Evolutionary conservation across 2,888 invertebrate species (phyloP).

Genomic region (Plagodis dolabraria): DNA sequence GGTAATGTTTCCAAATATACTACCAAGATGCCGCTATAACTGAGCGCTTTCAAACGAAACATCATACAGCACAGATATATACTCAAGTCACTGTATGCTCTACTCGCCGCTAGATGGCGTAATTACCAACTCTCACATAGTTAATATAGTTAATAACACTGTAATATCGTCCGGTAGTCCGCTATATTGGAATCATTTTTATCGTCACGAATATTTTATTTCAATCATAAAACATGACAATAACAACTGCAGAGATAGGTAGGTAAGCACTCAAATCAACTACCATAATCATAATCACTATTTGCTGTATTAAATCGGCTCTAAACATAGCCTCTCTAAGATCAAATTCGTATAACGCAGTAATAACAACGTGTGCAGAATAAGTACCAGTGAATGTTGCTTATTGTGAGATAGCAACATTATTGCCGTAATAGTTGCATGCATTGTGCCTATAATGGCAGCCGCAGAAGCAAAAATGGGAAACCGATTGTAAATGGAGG

Average conservation of each 20-base stretch:
- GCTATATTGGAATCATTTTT: not conserved
- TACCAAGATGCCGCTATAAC: too few species aligned
- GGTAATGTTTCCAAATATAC: too few species aligned
- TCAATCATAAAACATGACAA: not conserved
- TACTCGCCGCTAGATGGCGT: slow-evolving; percentile 44
- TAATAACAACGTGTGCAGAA: not conserved
- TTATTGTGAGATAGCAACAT: slow-evolving; percentile 11
- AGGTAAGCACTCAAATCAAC: too few species aligned
- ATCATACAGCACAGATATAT: too few species aligned
- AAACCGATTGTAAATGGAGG: not conserved
- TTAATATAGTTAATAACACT: too few species aligned
- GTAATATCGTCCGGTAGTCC: too few species aligned
- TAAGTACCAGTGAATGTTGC: slow-evolving; percentile 6
- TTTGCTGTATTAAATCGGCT: too few species aligned
- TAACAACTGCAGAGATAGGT: not conserved
- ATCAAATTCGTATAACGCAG: too few species aligned
- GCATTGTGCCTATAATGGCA: slow-evolving; percentile 12
- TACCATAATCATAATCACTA: too few species aligned
- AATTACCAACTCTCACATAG: not conserved
- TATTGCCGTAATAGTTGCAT: slow-evolving; percentile 18
- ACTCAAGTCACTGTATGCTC: not conserved
- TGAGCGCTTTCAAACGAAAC: too few species aligned
- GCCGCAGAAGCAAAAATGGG: slow-evolving; percentile 5
- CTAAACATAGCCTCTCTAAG: too few species aligned
- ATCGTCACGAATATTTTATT: not conserved